These are phyloP conservation scores for Trilocha varians DNA, from an alignment of 2,888 invertebrate species.

Conservation along the genomic window DNA sequence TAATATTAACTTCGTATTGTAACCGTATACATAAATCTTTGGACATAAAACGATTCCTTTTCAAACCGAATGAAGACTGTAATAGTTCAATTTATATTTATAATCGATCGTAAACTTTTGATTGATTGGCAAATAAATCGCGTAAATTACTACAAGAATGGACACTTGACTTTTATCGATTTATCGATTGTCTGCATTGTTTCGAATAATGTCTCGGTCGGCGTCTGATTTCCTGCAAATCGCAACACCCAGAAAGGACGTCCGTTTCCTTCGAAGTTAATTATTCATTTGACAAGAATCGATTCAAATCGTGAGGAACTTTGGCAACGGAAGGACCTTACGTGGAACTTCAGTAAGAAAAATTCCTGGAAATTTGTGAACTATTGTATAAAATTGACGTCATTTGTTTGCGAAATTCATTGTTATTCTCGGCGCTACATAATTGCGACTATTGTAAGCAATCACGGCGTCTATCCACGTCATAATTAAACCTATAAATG, in stretches of 20 bases:
- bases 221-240: constrained; percentile 47
- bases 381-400: constrained; percentile 10
- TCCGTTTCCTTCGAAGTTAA: constrained; percentile 56
- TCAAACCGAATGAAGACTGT: neutral
- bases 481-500: no score
- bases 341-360: constrained; percentile 5
- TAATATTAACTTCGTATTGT: no score
- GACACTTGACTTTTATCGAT: constrained; percentile 5
- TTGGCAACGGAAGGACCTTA: constrained; percentile 39
- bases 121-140: neutral
- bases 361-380: neutral
- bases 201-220: constrained; percentile 30
- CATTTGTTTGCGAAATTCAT: constrained; percentile 8
- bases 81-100: neutral
- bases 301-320: constrained; percentile 20
- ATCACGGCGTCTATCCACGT: no score
- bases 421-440: neutral
- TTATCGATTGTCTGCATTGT: constrained; percentile 40
- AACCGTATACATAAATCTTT: no score
- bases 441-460: neutral
- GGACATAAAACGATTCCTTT: no score
- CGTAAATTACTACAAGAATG: neutral
- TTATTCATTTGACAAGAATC: constrained; percentile 47
- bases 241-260: constrained; percentile 42
- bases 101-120: neutral